Evolutionary conservation across 2,113 vertebrate genomes (phyloP), one percentile per base, ranked within the genome.

Genomic region (Vanacampus margaritifer): DNA sequence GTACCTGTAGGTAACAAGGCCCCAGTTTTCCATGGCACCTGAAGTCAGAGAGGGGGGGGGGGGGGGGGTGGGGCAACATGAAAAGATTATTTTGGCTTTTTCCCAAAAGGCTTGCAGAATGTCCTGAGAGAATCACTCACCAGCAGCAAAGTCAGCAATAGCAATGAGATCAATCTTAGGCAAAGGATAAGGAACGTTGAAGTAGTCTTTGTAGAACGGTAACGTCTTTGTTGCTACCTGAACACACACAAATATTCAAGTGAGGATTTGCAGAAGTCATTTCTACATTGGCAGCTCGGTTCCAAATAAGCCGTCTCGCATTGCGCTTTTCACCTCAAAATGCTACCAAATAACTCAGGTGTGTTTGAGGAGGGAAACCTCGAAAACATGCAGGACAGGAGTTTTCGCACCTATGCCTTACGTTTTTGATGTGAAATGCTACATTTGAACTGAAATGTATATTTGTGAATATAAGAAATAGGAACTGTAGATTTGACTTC

Each of bases 1-100:
- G 19, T 91, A 99, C 97, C 97, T 98, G 92, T 98, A 99, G 76
- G 97, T 99, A 85, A 99, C 97, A 92, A 99, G 95, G 90, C 97
- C 97, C 97, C 97, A 99, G 93, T 99, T 99, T 91, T 99, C 97
- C 97, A 99, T 99, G 93, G 97, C 97, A 95, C 97, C 97, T 99
- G 90, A 43, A 61, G 69, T 2, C 45, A 77, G 0, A 23, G 8
- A 13, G 51, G 21, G 58, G 45, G 21, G 43, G 5, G 46, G 26
- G 0, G 5, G 10, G 0, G n/a, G n/a, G n/a, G n/a, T n/a, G n/a
- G n/a, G n/a, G n/a, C 28, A 32, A 13, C 1, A 2, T 61, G 64
- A 76, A 10, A 77, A 14, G 65, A 13, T 28, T 1, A 14, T 2
- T 3, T n/a, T 43, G 28, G 62, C 12, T n/a, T n/a, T n/a, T n/a